Evolutionary conservation across 2,113 vertebrate species (phyloP).

Genomic region (Phalacrocorax aristotelis): DNA sequence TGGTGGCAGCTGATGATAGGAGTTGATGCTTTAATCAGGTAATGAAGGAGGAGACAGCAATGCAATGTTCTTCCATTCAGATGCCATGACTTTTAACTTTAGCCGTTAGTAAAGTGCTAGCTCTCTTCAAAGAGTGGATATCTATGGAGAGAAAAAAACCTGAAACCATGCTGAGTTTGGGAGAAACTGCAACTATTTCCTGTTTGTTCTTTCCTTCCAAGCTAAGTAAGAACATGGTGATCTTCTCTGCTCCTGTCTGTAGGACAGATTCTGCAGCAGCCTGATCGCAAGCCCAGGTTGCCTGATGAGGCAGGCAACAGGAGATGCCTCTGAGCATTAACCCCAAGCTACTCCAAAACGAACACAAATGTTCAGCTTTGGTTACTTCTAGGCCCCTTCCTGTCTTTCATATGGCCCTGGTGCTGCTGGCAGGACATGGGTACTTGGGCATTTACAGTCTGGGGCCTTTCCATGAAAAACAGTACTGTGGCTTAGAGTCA

Average conservation of each 20-base stretch:
- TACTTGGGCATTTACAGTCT: not conserved
- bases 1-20: not conserved
- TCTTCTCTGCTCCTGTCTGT: not conserved
- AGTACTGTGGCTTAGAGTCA: not conserved
- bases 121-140: not conserved
- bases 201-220: not conserved
- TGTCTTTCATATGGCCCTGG: not conserved
- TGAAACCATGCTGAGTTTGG: not conserved
- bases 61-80: not conserved
- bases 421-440: not conserved
- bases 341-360: not conserved
- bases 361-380: not conserved
- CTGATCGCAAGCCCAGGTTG: not conserved
- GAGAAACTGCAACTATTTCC: not conserved
- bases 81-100: not conserved
- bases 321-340: not conserved
- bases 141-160: rapidly evolving
- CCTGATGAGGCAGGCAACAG: not conserved
- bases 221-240: not conserved
- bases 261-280: not conserved
- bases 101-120: not conserved
- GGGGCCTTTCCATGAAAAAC: not conserved
- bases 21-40: not conserved
- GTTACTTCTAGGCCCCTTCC: not conserved
- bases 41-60: not conserved